Evolutionary conservation across 1,140 invertebrate genomes (phyloP).

Genomic region (Sycobia sp.): DNA sequence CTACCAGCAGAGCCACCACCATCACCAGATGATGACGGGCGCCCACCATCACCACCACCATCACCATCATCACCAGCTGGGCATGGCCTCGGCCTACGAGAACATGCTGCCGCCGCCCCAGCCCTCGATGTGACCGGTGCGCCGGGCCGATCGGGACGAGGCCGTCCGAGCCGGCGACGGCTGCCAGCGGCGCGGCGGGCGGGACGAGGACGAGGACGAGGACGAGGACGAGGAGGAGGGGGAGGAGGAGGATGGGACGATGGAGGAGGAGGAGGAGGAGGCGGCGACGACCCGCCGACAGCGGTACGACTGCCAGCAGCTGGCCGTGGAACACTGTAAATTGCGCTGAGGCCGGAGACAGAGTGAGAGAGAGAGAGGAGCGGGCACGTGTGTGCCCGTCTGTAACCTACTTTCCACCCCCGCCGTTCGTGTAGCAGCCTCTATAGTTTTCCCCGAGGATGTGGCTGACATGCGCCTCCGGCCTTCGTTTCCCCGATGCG

Average conservation of each 20-base stretch:
- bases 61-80: conserved; percentile 56
- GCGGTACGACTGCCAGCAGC: conserved; percentile 1
- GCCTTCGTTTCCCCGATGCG: too few relatives aligned
- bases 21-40: conserved; percentile 52
- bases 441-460: too few relatives aligned
- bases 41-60: conserved; percentile 57
- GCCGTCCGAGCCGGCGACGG: conserved; percentile 16
- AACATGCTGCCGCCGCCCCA: conserved; percentile 56
- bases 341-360: conserved; percentile 10
- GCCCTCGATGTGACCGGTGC: conserved; percentile 56
- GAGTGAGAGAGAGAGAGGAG: too few relatives aligned
- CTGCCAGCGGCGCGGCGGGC: neutral
- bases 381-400: too few relatives aligned
- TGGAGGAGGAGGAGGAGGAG: neutral
- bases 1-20: conserved; percentile 56
- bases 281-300: too few relatives aligned
- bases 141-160: neutral
- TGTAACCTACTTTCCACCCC: too few relatives aligned
- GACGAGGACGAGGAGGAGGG: conserved; percentile 1
- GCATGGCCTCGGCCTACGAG: conserved; percentile 55
- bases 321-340: conserved; percentile 6
- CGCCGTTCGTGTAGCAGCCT: too few relatives aligned
- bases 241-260: neutral
- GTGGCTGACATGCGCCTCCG: too few relatives aligned
- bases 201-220: neutral